A percentile compares a stretch with the other conserved stretches of the same genome.
These are phyloP conservation scores for Calvadosia cruxmelitensis DNA, from an alignment of 30 jellyfish, hydroid and myxozoan genomes.

Conservation along the genomic window DNA sequence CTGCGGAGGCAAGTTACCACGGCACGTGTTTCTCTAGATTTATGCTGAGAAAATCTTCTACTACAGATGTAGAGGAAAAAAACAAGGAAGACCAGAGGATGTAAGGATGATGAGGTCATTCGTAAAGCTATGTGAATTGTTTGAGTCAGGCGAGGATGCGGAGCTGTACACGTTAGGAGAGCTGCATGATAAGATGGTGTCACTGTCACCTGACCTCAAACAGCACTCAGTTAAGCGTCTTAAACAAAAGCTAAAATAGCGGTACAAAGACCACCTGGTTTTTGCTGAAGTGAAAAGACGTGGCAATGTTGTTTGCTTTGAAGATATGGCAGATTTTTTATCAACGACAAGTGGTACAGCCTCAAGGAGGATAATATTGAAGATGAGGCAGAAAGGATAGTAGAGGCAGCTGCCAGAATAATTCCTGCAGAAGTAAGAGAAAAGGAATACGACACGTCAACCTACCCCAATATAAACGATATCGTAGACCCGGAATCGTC, in stretches of 20 bases:
- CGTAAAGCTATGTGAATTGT: constrained; percentile 22
- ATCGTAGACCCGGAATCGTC: constrained; percentile 5
- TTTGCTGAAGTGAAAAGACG: constrained; percentile 6
- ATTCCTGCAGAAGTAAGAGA: constrained; percentile 4
- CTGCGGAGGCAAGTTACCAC: constrained; percentile 43
- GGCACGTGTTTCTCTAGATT: constrained; percentile 23
- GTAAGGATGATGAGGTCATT: constrained; percentile 7
- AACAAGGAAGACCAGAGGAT: constrained; percentile 28
- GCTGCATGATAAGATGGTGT: not conserved
- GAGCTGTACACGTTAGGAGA: constrained; percentile 23
- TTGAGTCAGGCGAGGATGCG: constrained; percentile 22
- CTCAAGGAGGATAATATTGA: constrained; percentile 1
- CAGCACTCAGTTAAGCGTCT: constrained; percentile 7
- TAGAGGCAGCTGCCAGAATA: constrained; percentile 35
- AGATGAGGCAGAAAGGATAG: constrained; percentile 12
- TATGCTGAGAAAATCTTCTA: constrained; percentile 9
- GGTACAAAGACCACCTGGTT: constrained; percentile 25
- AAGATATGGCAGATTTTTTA: constrained; percentile 27
- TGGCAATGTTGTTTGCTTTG: constrained; percentile 26
- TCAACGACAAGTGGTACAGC: constrained; percentile 5
- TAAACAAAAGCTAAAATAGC: constrained; percentile 7
- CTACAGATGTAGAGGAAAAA: not conserved
- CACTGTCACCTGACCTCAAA: not conserved
- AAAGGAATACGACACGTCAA: not conserved
- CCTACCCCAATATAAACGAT: constrained; percentile 18